These are phyloP conservation scores for Echiichthys vipera DNA, from an alignment of 2,797 vertebrate genomes.

Conservation along the genomic window DNA sequence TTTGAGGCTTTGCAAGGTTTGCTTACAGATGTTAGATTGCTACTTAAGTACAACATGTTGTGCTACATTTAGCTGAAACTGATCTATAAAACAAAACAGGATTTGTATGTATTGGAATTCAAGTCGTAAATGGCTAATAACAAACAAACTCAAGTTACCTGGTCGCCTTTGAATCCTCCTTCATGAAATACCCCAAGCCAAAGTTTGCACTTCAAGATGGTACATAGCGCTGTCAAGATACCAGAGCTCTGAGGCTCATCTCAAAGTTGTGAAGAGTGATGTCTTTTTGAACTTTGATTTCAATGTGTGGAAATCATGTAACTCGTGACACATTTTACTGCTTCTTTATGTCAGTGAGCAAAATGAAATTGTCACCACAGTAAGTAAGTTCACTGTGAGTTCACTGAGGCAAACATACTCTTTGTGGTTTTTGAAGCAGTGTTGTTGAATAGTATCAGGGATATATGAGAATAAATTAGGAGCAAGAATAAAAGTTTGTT, in stretches of 20 bases:
- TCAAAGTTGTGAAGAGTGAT: background rate
- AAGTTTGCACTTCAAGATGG: background rate
- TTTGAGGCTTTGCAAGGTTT: background rate
- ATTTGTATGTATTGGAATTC: background rate
- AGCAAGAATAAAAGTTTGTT: background rate
- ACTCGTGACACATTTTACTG: background rate
- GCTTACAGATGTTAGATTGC: background rate
- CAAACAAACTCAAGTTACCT: background rate
- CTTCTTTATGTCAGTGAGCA: background rate
- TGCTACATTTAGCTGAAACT: background rate
- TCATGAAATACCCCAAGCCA: too few relatives aligned
- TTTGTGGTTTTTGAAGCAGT: background rate
- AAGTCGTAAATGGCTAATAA: background rate
- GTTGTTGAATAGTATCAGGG: background rate
- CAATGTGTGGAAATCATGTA: background rate
- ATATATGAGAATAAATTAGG: background rate
- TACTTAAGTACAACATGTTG: background rate
- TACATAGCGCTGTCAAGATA: background rate
- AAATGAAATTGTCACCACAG: background rate
- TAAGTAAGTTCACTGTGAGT: background rate
- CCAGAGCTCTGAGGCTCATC: background rate
- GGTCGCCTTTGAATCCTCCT: background rate
- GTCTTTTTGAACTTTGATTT: background rate
- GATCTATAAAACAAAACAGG: background rate
- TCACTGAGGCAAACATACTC: background rate